Evolutionary conservation across 2,797 vertebrate genomes (phyloP).

Genomic region (Microcaecilia unicolor): DNA sequence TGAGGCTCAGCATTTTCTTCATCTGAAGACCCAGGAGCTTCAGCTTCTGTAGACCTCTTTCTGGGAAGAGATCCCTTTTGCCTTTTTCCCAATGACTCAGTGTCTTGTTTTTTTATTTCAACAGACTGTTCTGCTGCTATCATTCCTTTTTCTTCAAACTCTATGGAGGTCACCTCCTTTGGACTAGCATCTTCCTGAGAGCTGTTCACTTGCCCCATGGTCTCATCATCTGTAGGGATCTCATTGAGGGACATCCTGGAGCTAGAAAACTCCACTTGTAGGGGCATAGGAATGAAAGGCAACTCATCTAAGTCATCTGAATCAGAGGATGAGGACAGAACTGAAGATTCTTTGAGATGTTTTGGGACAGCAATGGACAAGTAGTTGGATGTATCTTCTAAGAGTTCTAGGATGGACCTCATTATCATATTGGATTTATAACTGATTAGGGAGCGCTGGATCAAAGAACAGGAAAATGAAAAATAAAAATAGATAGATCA

Average conservation of each 20-base stretch:
- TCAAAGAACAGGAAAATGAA: not conserved
- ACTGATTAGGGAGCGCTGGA: conserved; percentile 87
- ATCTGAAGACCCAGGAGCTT: conserved; percentile 59
- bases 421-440: conserved; percentile 97
- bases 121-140: conserved; percentile 41
- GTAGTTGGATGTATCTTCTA: conserved; percentile 82
- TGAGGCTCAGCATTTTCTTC: conserved; percentile 59
- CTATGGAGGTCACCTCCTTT: conserved; percentile 25
- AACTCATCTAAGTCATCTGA: conserved; percentile 89
- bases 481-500: too few species aligned
- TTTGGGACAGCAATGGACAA: conserved; percentile 84
- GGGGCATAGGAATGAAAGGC: conserved; percentile 87
- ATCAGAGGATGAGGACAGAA: conserved; percentile 83
- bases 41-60: conserved; percentile 53
- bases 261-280: conserved; percentile 84
- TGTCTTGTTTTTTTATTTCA: conserved; percentile 26
- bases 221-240: conserved; percentile 75
- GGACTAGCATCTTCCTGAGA: conserved; percentile 23
- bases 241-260: conserved; percentile 87
- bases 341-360: conserved; percentile 73
- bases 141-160: conserved; percentile 50
- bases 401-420: conserved; percentile 83
- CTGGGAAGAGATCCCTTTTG: conserved; percentile 26
- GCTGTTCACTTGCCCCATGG: conserved; percentile 46
- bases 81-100: conserved; percentile 40